Evolutionary conservation across 2,113 vertebrate species (phyloP), one percentile per base, ranked within the genome.

Genomic region (Oncorhynchus gorbuscha): DNA sequence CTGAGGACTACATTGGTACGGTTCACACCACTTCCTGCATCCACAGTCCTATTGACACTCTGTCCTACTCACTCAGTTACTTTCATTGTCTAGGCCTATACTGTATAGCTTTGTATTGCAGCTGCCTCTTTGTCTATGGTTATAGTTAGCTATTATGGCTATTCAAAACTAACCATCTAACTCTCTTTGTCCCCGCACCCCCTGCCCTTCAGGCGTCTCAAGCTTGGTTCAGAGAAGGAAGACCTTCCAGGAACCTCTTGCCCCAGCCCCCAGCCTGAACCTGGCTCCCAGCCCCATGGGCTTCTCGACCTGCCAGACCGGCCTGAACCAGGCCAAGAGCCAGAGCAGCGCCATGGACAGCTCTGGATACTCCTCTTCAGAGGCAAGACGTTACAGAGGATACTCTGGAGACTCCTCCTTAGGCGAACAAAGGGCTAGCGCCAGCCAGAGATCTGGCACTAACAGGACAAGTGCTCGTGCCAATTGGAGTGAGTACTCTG

Each of bases 351-450:
- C 72, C 0, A 30, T 88, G 30, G 91, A 91, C 80, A 92, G 91
- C 80, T 93, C 92, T 0, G 92, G 92, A 32, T 93, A 93, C 82
- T 93, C 90, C 0, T 92, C 92, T 7, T 91, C 88, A 1, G 92
- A 92, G 77, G 90, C 86, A 20, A 24, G n/a, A 13, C 26, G 64
- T 28, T 26, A 4, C 9, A 26, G 8, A 24, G 64, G 22, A 20
- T 24, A 24, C 24, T 0, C 51, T 65, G 0, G 13, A 4, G 13
- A 55, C 51, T 55, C 51, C 51, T 18, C 51, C 78, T 62, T 72
- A 78, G 22, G 70, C 86, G 71, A 49, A 49, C 81, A 16, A 3
- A 71, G 4, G 22, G 65, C 0, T 3, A 48, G 12, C 28, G 49
- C 51, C 28, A 28, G 55, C 73, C 28, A 35, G 0, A 79, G 32